Evolutionary conservation across 2,113 vertebrate species (phyloP), one percentile per base, ranked within the genome.

Genomic region (Microtus pennsylvanicus): DNA sequence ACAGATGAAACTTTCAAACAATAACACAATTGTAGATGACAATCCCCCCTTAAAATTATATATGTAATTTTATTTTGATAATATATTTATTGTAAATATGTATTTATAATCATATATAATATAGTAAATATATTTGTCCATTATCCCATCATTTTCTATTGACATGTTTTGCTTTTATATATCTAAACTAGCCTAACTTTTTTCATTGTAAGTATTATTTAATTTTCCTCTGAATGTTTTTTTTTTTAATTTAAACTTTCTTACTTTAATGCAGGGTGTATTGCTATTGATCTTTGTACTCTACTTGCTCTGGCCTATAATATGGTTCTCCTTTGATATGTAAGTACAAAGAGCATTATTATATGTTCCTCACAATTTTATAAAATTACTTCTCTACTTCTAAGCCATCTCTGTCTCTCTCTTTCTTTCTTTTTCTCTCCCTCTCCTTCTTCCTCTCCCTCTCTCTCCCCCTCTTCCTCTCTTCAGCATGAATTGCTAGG

Each of bases 381-480:
- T 42, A 85, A 85, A 61, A 42, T 26, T 65, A 85, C 7, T 52
- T 52, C 50, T 52, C 38, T 65, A 85, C 7, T 52, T 52, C 50
- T 52, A 52, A 52, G 47, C 47, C 47, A 11, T 52, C 50, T 52
- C 50, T 52, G 2, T 42, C 3, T 30, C 4, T 21, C 58, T 61
- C 58, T 19, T 1, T 21, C 58, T 19, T 1, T 19, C 17, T 61
- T 3, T 72, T 0, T 16, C 33, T 35, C 5, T 12, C 3, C 13
- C 42, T 22, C 22, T 26, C 4, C 1, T 1, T 9, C 1, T 9
- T 5, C 8, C 4, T 22, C 16, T 22, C 17, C 0, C 35, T 38
- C 13, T 26, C 38, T 6, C 5, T 35, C 5, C 10, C 19, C n/a
- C 7, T 42, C 17, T 3, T 65, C 63, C 55, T 58, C 55, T 19